Evolutionary conservation across 1,140 invertebrate species (phyloP), one percentile per base, ranked within the genome.

Genomic region (Chelonus insularis): DNA sequence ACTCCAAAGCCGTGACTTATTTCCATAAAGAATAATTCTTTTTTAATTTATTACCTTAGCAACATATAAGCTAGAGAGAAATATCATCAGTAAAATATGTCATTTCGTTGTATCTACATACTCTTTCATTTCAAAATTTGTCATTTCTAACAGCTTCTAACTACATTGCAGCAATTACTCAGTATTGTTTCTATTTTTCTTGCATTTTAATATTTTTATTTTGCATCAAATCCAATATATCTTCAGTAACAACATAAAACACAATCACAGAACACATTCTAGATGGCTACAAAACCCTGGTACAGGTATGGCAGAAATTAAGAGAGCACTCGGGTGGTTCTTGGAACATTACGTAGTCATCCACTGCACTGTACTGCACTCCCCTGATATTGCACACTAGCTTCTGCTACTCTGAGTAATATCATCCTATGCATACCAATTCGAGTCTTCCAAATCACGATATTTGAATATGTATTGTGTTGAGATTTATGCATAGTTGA

Each of bases 361-460:
- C 32, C 45, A 29, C 25, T 29, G 25, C 25, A 29, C 25, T 29
- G 7, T 29, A 3, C 25, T 4, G 12, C 21, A 25, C 25, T 29
- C 7, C 25, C 25, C 25, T 29, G 25, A 7, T 29, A 7, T 7
- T 29, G 25, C 25, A 29, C 25, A 29, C 25, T 29, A 29, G 25
- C 25, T 29, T 29, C 7, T 7, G 25, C 25, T 29, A 29, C 25
- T 29, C 25, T 4, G 39, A 61, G 58, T 57, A 47, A 60, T 61
- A 37, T 61, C 58, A 64, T 67, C 64, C 66, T 70, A 75, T 76
- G 74, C 72, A 76, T 75, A 76, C 73, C 74, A 74, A 76, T 73
- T 65, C 61, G 36, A 63, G 48, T 63, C 57, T 61, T 29, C 67
- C 48, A 56, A 48, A 41, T 67, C 65, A 57, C 59, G 52, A 52